These are phyloP conservation scores for Cyanoliseus patagonus DNA, from an alignment of 2,113 vertebrate genomes.

Conservation along the genomic window DNA sequence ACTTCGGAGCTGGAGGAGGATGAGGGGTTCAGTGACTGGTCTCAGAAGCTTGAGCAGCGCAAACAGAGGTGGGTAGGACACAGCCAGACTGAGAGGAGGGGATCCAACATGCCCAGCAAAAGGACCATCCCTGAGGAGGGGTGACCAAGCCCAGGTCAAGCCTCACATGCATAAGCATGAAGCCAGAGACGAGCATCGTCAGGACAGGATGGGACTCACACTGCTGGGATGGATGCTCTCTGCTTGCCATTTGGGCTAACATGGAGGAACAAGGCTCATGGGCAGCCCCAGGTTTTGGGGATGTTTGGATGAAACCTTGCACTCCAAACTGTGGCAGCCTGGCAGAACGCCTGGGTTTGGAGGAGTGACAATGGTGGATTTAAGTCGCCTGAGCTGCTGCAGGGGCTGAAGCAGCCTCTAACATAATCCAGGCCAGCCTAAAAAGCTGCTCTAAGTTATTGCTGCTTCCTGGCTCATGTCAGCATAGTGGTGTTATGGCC, in stretches of 20 bases:
- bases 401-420: background rate
- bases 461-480: constrained; percentile 12
- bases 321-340: background rate
- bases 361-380: constrained; percentile 20
- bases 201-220: accelerated
- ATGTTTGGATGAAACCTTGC: background rate
- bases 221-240: background rate
- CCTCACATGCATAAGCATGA: background rate
- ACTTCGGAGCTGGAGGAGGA: constrained; percentile 84
- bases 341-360: background rate
- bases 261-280: background rate
- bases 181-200: background rate
- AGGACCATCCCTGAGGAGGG: background rate
- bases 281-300: background rate
- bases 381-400: constrained; percentile 56
- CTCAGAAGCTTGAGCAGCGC: constrained; percentile 80
- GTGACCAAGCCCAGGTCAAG: background rate
- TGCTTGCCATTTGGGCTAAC: background rate
- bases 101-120: background rate
- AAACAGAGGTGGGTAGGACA: constrained; percentile 63
- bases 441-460: constrained; percentile 23
- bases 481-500: background rate
- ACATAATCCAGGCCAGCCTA: constrained; percentile 12
- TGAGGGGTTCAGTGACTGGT: constrained; percentile 92
- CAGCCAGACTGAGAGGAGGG: background rate